Conservation (phyloP, 2,888 invertebrate genomes). For the Geotrupes spiniger region DNA sequence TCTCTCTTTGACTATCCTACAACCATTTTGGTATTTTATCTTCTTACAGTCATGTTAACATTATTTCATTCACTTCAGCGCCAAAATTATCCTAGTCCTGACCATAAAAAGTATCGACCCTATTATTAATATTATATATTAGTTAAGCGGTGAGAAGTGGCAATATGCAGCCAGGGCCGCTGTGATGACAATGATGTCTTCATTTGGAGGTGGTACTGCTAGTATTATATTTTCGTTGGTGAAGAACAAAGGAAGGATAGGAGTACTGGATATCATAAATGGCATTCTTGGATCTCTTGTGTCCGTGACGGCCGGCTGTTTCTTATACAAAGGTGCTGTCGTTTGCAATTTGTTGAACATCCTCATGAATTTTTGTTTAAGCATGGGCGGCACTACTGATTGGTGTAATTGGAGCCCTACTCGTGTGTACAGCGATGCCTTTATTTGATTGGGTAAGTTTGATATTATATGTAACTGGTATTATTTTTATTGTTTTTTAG, state of each 20-base stretch:
- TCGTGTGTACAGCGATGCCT: constrained; percentile 70
- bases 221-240: constrained; percentile 65
- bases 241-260: constrained; percentile 67
- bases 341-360: no score
- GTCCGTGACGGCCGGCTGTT: constrained; percentile 85
- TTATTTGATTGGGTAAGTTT: constrained; percentile 63
- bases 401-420: constrained; percentile 73
- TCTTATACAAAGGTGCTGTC: constrained; percentile 62
- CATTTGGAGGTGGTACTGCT: constrained; percentile 82
- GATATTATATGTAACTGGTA: no score
- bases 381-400: constrained; percentile 86
- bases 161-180: constrained; percentile 87
- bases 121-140: no score
- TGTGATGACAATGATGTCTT: constrained; percentile 86
- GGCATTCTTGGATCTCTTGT: constrained; percentile 85
- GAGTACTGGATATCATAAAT: constrained; percentile 84
- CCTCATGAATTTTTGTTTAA: constrained; percentile 23
- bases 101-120: no score
- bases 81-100: no score
- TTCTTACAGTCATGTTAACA: no score
- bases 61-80: no score
- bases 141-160: constrained; percentile 82
- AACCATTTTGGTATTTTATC: no score
- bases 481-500: constrained; percentile 37
- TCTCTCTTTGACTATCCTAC: no score